Evolutionary conservation across 2,888 invertebrate genomes (phyloP).

Genomic region (Octonoba sinensis): DNA sequence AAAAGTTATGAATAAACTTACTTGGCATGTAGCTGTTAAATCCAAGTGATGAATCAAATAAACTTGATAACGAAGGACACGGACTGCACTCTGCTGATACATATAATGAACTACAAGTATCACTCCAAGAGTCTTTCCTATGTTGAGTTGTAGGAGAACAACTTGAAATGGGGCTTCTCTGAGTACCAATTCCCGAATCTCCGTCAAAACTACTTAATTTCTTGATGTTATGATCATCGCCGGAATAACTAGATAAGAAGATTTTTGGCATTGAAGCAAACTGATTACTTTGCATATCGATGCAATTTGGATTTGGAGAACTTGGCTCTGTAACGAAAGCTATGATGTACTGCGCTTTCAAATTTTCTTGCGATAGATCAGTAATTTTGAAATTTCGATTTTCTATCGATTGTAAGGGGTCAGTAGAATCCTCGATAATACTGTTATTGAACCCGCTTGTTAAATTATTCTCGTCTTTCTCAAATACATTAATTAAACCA

Average conservation of each 20-base stretch:
- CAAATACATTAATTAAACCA: too few relatives aligned
- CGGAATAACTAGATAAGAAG: too few relatives aligned
- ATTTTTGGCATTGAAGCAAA: too few relatives aligned
- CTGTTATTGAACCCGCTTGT: too few relatives aligned
- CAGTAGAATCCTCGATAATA: too few relatives aligned
- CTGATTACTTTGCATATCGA: too few relatives aligned
- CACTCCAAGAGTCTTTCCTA: constrained; percentile 28
- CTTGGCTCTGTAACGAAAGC: not conserved
- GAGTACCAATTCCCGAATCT: constrained; percentile 18
- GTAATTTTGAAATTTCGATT: too few relatives aligned
- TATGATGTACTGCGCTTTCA: too few relatives aligned
- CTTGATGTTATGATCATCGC: too few relatives aligned
- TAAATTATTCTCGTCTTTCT: too few relatives aligned
- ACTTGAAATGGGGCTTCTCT: constrained; percentile 6
- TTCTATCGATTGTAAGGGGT: too few relatives aligned
- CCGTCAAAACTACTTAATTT: not conserved
- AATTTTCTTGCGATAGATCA: too few relatives aligned
- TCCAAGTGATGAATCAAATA: constrained; percentile 2
- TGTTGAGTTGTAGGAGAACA: constrained; percentile 10
- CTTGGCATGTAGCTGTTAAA: not conserved
- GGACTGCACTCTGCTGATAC: constrained; percentile 53
- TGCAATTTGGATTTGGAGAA: not conserved
- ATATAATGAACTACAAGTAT: constrained; percentile 45
- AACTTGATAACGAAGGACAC: constrained; percentile 2
- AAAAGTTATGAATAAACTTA: not conserved